Evolutionary conservation across 1,140 invertebrate species (phyloP).

Genomic region (Drosophila ogumai): DNA sequence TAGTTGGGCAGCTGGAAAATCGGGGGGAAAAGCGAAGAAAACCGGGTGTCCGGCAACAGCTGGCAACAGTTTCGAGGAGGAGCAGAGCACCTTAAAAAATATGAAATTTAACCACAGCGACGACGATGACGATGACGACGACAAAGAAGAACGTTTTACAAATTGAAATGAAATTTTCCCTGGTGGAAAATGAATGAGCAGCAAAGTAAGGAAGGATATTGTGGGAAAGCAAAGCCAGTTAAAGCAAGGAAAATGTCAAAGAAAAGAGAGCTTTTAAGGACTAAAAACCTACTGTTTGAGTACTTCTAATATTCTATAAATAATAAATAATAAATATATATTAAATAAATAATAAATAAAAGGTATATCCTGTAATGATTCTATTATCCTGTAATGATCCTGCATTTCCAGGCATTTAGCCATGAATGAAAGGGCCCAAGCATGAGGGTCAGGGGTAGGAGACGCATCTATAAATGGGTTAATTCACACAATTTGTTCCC

Average conservation of each 20-base stretch:
- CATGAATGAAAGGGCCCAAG: not conserved
- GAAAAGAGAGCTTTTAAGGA: too few relatives aligned
- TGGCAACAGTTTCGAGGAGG: conserved; percentile 49
- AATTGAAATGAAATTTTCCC: conserved; percentile 73
- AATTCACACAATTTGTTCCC: conserved; percentile 32
- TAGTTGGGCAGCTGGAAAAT: not conserved
- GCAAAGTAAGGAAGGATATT: not conserved
- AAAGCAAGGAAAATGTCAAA: too few relatives aligned
- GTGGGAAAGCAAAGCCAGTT: not conserved
- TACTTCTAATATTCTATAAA: not conserved
- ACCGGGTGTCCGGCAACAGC: conserved; percentile 58
- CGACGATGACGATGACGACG: conserved; percentile 3
- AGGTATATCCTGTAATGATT: too few relatives aligned
- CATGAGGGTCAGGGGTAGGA: not conserved
- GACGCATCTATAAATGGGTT: conserved; percentile 25
- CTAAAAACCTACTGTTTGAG: too few relatives aligned
- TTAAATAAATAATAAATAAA: not conserved
- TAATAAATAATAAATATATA: not conserved
- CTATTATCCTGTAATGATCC: too few relatives aligned
- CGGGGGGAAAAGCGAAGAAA: not conserved
- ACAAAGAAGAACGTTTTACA: conserved; percentile 68
- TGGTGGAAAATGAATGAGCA: conserved; percentile 64
- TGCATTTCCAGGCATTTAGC: not conserved
- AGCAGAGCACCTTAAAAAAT: conserved; percentile 39
- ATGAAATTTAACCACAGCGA: conserved; percentile 59